These are phyloP conservation scores for Cetonia aurata DNA, from an alignment of 2,888 invertebrate genomes.

Conservation along the genomic window DNA sequence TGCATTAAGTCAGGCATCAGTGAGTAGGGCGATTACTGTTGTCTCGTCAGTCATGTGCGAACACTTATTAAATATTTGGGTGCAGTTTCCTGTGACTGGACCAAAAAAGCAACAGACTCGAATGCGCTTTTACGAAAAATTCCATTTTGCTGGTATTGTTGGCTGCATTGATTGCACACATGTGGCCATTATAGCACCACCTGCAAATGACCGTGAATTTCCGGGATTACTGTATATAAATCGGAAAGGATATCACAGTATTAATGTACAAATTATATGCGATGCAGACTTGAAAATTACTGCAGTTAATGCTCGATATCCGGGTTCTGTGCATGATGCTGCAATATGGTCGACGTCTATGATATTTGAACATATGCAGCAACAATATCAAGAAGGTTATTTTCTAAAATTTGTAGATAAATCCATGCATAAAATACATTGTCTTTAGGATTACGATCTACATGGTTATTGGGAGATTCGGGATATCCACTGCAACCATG, in stretches of 20 bases:
- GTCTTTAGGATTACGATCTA: background rate
- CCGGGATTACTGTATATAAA: constrained; percentile 8
- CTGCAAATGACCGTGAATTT: background rate
- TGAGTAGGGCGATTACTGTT: background rate
- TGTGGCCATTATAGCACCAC: background rate
- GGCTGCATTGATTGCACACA: constrained; percentile 1
- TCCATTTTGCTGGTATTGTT: too few relatives aligned
- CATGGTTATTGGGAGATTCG: background rate
- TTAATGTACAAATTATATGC: background rate
- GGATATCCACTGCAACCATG: constrained; percentile 10
- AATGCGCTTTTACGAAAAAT: too few relatives aligned
- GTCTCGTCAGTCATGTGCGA: constrained; percentile 6
- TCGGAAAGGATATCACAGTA: background rate
- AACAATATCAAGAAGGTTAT: constrained; percentile 4
- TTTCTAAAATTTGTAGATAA: background rate
- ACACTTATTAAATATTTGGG: background rate
- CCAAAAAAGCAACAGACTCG: too few relatives aligned
- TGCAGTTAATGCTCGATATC: too few relatives aligned
- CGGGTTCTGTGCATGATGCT: too few relatives aligned
- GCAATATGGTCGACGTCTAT: background rate
- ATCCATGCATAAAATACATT: too few relatives aligned
- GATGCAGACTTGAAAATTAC: background rate
- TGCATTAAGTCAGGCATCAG: background rate
- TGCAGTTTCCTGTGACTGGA: background rate
- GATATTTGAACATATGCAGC: background rate